phyloP scores from a whole-genome alignment of 2,113 vertebrate species.

The Hyperopisus bebe region DNA sequence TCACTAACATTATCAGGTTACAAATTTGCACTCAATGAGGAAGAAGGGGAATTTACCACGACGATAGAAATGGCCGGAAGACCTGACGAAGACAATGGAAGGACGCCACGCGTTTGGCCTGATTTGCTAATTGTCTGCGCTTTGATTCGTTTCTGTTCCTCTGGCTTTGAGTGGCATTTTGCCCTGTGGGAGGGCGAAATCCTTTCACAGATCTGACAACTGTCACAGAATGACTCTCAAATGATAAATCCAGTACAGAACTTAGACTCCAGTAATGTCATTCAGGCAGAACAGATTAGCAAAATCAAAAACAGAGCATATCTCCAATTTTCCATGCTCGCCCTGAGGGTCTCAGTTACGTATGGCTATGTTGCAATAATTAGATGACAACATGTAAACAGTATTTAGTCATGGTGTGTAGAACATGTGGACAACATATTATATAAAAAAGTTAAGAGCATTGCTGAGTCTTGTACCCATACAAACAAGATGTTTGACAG shows the following conservation, averaged over 20 bases:
- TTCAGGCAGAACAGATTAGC: background rate
- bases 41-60: background rate
- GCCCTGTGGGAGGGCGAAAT: background rate
- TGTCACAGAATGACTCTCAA: background rate
- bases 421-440: background rate
- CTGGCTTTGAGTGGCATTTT: background rate
- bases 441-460: background rate
- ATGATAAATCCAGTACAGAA: background rate
- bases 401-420: background rate
- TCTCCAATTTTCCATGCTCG: background rate
- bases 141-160: background rate
- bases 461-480: background rate
- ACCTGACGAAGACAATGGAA: background rate
- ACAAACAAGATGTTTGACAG: background rate
- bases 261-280: background rate
- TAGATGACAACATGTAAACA: background rate
- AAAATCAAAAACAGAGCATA: background rate
- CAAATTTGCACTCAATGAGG: background rate
- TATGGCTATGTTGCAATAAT: background rate
- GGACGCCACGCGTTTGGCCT: no score
- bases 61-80: background rate
- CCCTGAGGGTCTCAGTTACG: background rate
- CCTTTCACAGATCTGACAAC: background rate
- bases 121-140: background rate
- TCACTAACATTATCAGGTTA: slow-evolving; percentile 7